phyloP scores from a whole-genome alignment of 2,113 vertebrate genomes.

The Brachyistius frenatus region DNA sequence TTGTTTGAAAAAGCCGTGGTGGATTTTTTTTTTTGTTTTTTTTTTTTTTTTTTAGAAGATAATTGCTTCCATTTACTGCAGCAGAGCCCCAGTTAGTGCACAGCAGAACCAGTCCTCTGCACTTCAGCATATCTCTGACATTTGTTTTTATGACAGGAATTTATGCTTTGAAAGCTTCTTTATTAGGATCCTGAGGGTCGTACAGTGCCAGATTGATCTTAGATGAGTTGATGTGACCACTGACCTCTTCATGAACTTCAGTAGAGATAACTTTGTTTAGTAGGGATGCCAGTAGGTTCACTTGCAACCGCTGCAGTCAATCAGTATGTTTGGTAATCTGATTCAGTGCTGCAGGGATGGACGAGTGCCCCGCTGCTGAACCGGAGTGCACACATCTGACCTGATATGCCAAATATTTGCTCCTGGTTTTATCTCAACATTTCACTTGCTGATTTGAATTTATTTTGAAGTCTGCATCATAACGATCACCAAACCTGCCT shows the following conservation, averaged over 20 bases:
- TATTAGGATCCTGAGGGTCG: slow-evolving; percentile 41
- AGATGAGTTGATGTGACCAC: slow-evolving; percentile 60
- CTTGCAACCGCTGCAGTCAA: slow-evolving; percentile 69
- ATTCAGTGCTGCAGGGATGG: slow-evolving; percentile 66
- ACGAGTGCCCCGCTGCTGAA: slow-evolving; percentile 68
- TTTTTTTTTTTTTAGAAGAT: not conserved
- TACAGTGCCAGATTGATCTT: slow-evolving; percentile 26
- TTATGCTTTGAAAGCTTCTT: slow-evolving; percentile 55
- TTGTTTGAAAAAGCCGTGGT: slow-evolving; percentile 53
- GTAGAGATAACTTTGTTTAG: slow-evolving; percentile 76
- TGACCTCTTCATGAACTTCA: slow-evolving; percentile 72
- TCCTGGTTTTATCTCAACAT: slow-evolving; percentile 20
- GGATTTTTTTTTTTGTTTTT: slow-evolving; percentile 2
- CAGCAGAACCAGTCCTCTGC: slow-evolving; percentile 12
- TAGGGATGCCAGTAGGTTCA: slow-evolving; percentile 65
- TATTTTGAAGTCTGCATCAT: slow-evolving; percentile 16
- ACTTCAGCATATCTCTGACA: slow-evolving; percentile 32
- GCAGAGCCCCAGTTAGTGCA: slow-evolving; percentile 1
- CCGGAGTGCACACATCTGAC: slow-evolving; percentile 43
- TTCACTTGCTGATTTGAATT: slow-evolving; percentile 24
- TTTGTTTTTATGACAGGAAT: slow-evolving; percentile 55
- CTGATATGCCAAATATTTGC: slow-evolving; percentile 37
- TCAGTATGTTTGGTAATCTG: slow-evolving; percentile 78
- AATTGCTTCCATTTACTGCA: slow-evolving; percentile 46
- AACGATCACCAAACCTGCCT: not conserved